These are phyloP conservation scores for Crotalus helleri DNA, from an alignment of 2,113 vertebrate species.

Conservation along the genomic window DNA sequence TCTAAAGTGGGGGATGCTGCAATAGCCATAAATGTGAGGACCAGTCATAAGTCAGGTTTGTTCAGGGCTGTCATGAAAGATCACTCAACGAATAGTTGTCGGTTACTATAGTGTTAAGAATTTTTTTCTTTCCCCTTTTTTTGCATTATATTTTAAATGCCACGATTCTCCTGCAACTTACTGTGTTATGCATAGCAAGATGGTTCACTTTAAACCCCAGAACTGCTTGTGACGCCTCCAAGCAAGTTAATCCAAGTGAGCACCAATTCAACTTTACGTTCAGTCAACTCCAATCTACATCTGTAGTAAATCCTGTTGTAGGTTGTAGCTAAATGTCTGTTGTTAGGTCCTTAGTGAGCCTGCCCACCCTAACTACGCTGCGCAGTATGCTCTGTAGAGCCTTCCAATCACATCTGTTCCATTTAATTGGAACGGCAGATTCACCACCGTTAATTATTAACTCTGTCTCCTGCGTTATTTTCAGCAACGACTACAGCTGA, in stretches of 20 bases:
- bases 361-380: background rate
- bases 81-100: background rate
- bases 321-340: background rate
- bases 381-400: background rate
- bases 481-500: background rate
- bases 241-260: background rate
- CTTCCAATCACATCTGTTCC: background rate
- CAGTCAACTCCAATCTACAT: background rate
- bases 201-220: background rate
- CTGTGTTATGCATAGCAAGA: background rate
- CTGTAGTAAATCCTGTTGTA: background rate
- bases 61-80: background rate
- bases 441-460: background rate
- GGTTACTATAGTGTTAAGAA: background rate
- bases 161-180: background rate
- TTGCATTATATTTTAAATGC: background rate
- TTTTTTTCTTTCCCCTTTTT: background rate
- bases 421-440: background rate
- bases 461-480: background rate
- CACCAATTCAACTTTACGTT: background rate
- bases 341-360: background rate
- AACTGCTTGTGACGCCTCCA: background rate
- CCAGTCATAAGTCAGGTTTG: background rate
- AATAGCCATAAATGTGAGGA: no score
- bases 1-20: no score